Evolutionary conservation across 2,888 invertebrate species (phyloP), one percentile per base, ranked within the genome.

Genomic region (Torymus aiolomorphi): DNA sequence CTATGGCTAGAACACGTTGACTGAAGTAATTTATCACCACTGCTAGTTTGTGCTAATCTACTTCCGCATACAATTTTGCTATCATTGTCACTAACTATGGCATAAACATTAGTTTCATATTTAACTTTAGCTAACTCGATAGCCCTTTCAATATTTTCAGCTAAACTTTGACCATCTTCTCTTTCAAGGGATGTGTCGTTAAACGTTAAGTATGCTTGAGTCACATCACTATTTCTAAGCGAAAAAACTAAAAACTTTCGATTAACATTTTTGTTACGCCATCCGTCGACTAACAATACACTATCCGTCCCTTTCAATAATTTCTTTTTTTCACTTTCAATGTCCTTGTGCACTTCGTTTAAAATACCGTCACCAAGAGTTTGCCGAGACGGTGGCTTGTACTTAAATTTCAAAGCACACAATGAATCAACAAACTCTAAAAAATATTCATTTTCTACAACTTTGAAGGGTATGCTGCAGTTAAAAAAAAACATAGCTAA

Each of bases 1-100:
- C 49, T 51, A 52, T 72, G 62, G n/a, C 51, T 52, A 4, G 42
- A 16, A 24, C 72, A 72, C 20, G 62, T 72, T 13, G 62, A n/a
- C 14, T 49, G 49, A 3, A 61, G n/a, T 24, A 72, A 62, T 14
- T 13, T 14, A 13, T 61, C 62, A 13, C 20, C 49, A 52, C 56
- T 24, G n/a, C 18, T 13, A 51, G 49, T 72, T 24, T 51, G n/a
- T 18, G 49, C 61, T 42, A n/a, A n/a, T n/a, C n/a, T n/a, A n/a
- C n/a, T n/a, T n/a, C n/a, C n/a, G n/a, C n/a, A n/a, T n/a, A n/a
- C n/a, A n/a, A n/a, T n/a, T n/a, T n/a, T n/a, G n/a, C n/a, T n/a
- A n/a, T n/a, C n/a, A n/a, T n/a, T n/a, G n/a, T n/a, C n/a, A n/a
- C n/a, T n/a, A n/a, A n/a, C n/a, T n/a, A n/a, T n/a, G n/a, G n/a